Evolutionary conservation across 64 coral and sea anemone species (phyloP).

Genomic region (Cladopsammia gracilis): DNA sequence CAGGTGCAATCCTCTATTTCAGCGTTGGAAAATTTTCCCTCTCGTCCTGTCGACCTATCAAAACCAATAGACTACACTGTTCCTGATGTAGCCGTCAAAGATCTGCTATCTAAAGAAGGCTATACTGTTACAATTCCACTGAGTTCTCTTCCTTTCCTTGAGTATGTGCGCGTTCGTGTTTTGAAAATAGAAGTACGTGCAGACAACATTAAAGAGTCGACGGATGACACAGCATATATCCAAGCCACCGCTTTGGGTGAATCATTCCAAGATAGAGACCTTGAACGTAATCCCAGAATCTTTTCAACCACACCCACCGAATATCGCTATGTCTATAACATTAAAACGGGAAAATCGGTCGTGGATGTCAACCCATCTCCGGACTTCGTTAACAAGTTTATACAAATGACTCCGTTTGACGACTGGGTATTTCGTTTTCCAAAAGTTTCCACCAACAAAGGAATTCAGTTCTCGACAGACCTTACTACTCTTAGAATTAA

Average conservation of each 20-base stretch:
- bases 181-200: conserved; percentile 61
- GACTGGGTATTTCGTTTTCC: conserved; percentile 49
- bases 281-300: conserved; percentile 51
- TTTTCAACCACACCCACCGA: conserved; percentile 40
- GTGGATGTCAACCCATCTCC: conserved; percentile 26
- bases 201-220: conserved; percentile 18
- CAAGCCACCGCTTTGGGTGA: conserved; percentile 52
- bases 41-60: conserved; percentile 13
- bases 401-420: conserved; percentile 57
- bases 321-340: conserved; percentile 51
- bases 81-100: conserved; percentile 10
- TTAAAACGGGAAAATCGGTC: conserved; percentile 33
- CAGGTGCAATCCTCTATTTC: conserved; percentile 52
- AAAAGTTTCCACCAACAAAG: conserved; percentile 42
- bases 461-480: conserved; percentile 17
- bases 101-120: conserved; percentile 28
- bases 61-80: conserved; percentile 19
- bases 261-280: conserved; percentile 59
- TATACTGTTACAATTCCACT: conserved; percentile 36
- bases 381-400: conserved; percentile 25
- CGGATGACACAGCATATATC: conserved; percentile 52
- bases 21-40: conserved; percentile 46
- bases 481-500: conserved; percentile 48
- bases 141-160: conserved; percentile 53
- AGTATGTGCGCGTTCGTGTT: conserved; percentile 56